A percentile compares a stretch with the other conserved stretches of the same genome.
Conservation (phyloP, 2,797 vertebrate species). For the Notoglanidium macrostoma region DNA sequence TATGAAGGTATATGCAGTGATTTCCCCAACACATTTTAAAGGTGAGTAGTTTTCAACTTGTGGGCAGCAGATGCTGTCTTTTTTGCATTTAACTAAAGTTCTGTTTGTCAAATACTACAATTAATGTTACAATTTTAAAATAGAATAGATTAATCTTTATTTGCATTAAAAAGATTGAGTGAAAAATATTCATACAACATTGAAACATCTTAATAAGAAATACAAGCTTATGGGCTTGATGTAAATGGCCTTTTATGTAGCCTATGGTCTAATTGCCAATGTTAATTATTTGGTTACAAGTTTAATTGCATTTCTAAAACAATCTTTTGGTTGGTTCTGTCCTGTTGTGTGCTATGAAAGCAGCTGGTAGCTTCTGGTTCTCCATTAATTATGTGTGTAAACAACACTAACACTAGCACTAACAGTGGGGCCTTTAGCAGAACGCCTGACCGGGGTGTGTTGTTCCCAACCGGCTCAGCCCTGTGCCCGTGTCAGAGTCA, state of each 20-base stretch:
- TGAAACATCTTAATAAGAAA: neutral
- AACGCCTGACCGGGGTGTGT: conserved; percentile 65
- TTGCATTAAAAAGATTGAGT: neutral
- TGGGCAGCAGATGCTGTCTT: neutral
- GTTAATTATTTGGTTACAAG: neutral
- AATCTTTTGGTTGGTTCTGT: too few species aligned
- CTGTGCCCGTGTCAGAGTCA: conserved; percentile 50
- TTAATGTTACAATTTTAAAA: neutral
- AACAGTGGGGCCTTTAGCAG: neutral
- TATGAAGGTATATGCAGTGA: neutral
- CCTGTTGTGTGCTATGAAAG: neutral
- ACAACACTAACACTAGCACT: neutral
- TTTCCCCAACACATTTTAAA: neutral
- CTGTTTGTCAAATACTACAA: neutral
- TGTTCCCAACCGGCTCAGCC: conserved; percentile 42
- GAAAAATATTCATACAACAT: neutral
- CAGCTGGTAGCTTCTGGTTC: neutral
- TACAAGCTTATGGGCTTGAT: neutral
- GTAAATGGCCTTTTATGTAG: neutral
- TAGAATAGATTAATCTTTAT: neutral
- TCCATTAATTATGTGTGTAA: neutral
- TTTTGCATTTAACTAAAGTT: too few species aligned
- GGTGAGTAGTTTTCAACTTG: neutral
- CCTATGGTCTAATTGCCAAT: neutral
- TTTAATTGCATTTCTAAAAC: neutral